These are phyloP conservation scores for Callorhinus ursinus DNA, from an alignment of 2,113 vertebrate species.

Conservation along the genomic window DNA sequence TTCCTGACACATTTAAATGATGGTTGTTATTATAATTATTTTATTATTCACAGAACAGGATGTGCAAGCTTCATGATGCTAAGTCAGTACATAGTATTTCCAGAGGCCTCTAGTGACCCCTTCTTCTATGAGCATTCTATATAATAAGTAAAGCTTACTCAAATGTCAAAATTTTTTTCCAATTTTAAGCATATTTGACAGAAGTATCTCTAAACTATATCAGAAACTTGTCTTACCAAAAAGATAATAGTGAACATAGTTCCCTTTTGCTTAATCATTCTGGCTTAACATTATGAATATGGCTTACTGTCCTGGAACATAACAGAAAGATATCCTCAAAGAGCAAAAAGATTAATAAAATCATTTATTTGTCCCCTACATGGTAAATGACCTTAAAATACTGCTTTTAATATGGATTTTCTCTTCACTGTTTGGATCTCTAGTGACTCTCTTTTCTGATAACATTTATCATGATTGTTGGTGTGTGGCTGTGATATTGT, in stretches of 20 bases:
- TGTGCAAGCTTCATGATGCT: background rate
- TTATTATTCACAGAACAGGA: conserved; percentile 2
- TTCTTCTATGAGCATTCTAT: background rate
- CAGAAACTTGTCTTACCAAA: background rate
- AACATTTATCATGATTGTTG: background rate
- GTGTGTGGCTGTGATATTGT: background rate
- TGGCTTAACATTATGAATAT: background rate
- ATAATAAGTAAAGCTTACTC: background rate
- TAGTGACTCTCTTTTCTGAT: background rate
- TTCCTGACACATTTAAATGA: background rate
- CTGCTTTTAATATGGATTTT: background rate
- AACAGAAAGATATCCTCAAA: background rate
- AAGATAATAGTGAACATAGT: background rate
- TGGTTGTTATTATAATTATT: background rate
- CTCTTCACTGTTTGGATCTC: background rate
- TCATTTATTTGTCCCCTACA: background rate
- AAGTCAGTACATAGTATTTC: background rate
- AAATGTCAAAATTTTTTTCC: background rate
- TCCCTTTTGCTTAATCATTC: conserved; percentile 15
- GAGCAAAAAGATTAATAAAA: conserved; percentile 6
- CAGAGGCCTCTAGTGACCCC: background rate
- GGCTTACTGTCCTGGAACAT: background rate
- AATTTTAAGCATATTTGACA: background rate
- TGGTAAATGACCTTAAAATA: conserved; percentile 20
- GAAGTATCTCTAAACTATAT: background rate